phyloP scores from a whole-genome alignment of 2,113 vertebrate genomes.

The Eira barbara region DNA sequence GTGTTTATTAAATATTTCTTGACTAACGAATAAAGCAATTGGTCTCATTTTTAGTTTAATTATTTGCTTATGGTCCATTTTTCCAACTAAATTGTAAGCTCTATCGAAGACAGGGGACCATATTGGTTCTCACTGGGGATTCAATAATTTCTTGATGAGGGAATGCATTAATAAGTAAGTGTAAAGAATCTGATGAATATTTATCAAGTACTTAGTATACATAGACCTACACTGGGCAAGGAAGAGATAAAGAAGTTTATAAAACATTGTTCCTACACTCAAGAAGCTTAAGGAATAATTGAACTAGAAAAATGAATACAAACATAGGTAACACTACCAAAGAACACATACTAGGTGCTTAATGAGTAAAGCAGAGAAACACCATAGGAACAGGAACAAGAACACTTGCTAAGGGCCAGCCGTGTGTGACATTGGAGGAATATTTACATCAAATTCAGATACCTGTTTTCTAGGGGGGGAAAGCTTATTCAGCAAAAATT shows the following conservation, averaged over 20 bases:
- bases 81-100: neutral
- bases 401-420: neutral
- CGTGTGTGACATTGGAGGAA: neutral
- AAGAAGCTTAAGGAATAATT: neutral
- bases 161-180: neutral
- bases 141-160: neutral
- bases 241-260: neutral
- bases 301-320: neutral
- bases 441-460: neutral
- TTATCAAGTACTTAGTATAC: neutral
- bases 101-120: neutral
- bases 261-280: neutral
- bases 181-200: neutral
- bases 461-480: neutral
- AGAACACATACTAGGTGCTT: neutral
- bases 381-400: neutral
- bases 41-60: slow-evolving; percentile 5
- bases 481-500: neutral
- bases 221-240: neutral
- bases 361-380: neutral
- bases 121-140: neutral
- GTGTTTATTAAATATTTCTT: neutral
- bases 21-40: neutral
- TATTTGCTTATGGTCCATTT: neutral
- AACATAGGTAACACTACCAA: neutral